Conservation (phyloP, 2,888 invertebrate genomes). For the Mechanitis messenoides region DNA sequence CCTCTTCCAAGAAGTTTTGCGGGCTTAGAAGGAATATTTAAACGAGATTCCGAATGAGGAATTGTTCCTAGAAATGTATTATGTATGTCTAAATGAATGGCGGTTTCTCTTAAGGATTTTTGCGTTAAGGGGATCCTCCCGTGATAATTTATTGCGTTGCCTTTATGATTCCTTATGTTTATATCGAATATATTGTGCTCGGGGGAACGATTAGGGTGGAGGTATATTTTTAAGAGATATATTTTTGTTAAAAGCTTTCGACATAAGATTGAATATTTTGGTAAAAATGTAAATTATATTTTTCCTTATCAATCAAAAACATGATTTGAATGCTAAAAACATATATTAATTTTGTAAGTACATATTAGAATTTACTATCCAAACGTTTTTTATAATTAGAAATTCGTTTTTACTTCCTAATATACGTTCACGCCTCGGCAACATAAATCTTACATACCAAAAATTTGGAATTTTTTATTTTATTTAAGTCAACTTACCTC, state of each 20-base stretch:
- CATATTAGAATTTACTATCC: too few relatives aligned
- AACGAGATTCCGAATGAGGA: slow-evolving; percentile 43
- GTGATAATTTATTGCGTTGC: slow-evolving; percentile 19
- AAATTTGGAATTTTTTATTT: too few relatives aligned
- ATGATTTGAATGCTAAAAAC: too few relatives aligned
- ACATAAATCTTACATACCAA: too few relatives aligned
- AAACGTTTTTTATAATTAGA: too few relatives aligned
- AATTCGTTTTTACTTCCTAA: too few relatives aligned
- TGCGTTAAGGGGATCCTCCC: slow-evolving; percentile 7
- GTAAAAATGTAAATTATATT: background rate
- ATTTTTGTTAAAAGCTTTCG: background rate
- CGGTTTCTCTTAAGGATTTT: slow-evolving; percentile 23
- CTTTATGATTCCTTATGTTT: slow-evolving; percentile 18
- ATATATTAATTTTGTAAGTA: too few relatives aligned
- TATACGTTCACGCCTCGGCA: too few relatives aligned
- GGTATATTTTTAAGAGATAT: slow-evolving; percentile 3
- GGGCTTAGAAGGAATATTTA: slow-evolving; percentile 50
- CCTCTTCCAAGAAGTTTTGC: slow-evolving; percentile 19
- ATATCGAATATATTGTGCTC: slow-evolving; percentile 21
- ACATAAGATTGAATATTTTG: slow-evolving; percentile 4
- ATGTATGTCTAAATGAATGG: slow-evolving; percentile 41
- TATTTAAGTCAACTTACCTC: slow-evolving; percentile 47
- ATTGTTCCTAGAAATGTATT: slow-evolving; percentile 39
- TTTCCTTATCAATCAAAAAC: too few relatives aligned
- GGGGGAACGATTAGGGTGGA: slow-evolving; percentile 20